Evolutionary conservation across 2,113 vertebrate species (phyloP).

Genomic region (Zosterops borbonicus): DNA sequence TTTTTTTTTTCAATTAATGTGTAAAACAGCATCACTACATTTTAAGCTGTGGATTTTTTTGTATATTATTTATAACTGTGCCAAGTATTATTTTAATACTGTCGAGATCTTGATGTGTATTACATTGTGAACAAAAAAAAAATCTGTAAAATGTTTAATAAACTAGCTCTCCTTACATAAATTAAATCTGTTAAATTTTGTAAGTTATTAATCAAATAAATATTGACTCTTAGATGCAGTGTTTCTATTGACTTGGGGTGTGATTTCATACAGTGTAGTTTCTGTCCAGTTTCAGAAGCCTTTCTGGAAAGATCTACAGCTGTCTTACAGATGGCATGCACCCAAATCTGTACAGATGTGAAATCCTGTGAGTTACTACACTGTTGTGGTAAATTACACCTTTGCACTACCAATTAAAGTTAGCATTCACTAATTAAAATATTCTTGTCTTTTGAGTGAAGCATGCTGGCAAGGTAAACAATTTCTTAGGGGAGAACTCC

Average conservation of each 20-base stretch:
- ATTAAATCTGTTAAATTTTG: conserved; percentile 84
- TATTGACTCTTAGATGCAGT: conserved; percentile 78
- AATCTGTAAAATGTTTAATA: conserved; percentile 84
- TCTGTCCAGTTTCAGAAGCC: neutral
- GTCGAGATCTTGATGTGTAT: conserved; percentile 75
- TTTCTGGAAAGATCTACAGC: neutral
- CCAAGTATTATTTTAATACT: conserved; percentile 87
- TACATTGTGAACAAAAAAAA: conserved; percentile 81
- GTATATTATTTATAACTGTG: conserved; percentile 86
- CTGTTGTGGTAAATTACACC: neutral
- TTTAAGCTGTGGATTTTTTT: conserved; percentile 79
- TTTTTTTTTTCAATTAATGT: conserved; percentile 61
- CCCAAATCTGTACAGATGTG: neutral
- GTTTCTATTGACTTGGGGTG: conserved; percentile 58
- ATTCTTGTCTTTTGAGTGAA: neutral
- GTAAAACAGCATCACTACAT: conserved; percentile 72
- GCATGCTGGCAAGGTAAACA: neutral
- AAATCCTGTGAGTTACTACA: neutral
- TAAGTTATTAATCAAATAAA: conserved; percentile 89
- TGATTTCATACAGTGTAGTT: conserved; percentile 2
- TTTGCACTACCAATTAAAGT: neutral
- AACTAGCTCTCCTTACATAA: conserved; percentile 84
- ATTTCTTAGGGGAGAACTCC: neutral
- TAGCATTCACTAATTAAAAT: neutral
- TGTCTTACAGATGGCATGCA: neutral